phyloP scores from a whole-genome alignment of 2,113 vertebrate genomes.

The Gadus chalcogrammus region DNA sequence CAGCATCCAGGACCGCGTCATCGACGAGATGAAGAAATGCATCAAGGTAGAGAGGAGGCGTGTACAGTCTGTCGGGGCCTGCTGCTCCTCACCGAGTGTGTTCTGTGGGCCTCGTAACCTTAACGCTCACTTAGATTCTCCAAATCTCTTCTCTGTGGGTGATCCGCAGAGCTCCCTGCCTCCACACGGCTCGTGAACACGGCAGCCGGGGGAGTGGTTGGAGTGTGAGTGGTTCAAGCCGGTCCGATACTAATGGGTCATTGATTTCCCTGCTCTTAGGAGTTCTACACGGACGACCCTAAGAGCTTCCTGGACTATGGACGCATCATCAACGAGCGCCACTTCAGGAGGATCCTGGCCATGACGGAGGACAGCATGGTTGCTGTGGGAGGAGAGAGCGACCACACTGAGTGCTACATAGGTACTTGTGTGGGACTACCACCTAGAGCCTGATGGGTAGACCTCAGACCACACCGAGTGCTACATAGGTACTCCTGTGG shows the following conservation, averaged over 20 bases:
- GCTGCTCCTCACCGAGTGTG: too few relatives aligned
- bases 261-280: slow-evolving; percentile 63
- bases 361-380: slow-evolving; percentile 81
- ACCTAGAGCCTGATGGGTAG: too few relatives aligned
- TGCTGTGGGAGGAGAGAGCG: slow-evolving; percentile 78
- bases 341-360: slow-evolving; percentile 82
- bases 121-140: too few relatives aligned
- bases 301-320: slow-evolving; percentile 85
- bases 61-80: too few relatives aligned
- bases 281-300: slow-evolving; percentile 88
- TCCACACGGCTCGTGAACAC: too few relatives aligned
- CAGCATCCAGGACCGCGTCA: slow-evolving; percentile 79
- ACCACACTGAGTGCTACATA: slow-evolving; percentile 80
- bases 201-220: background rate
- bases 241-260: background rate
- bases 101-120: too few relatives aligned
- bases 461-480: slow-evolving; percentile 53
- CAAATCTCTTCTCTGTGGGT: background rate
- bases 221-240: background rate
- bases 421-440: slow-evolving; percentile 63
- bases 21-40: slow-evolving; percentile 79
- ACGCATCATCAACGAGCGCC: slow-evolving; percentile 84
- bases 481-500: slow-evolving; percentile 80
- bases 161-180: background rate
- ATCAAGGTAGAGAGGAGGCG: slow-evolving; percentile 71